Base-by-base conservation (phyloP, 2,797 vertebrate genomes). In the Mastacembelus armatus region DNA sequence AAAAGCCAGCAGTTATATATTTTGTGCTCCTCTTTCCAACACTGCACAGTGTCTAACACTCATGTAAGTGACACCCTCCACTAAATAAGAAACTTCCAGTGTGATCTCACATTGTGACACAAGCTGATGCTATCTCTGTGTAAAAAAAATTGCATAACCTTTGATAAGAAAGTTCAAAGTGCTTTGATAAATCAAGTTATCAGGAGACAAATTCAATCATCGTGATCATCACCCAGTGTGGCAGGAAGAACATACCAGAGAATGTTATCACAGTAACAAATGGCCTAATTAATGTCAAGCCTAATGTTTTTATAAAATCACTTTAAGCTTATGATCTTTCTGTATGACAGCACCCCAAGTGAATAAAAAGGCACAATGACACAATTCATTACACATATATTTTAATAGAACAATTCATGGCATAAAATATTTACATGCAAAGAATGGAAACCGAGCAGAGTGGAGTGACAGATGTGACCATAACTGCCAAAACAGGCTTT, bases 361-460 rank as follows among this genome's bases (percentile, higher is more conserved):
- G 40, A 79, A 79, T 59, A 69, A 69, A 79, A 80, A 73, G 49
- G 81, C 74, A 74, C 71, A 73, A 50, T 24, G 52, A 62, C 60
- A 66, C 49, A 40, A 64, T 86, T 63, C 82, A 76, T 87, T 74
- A 83, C 83, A 80, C 78, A 82, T 78, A 71, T 71, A 61, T 48
- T 90, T 91, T 90, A 91, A 86, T 90, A 81, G 85, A 82, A 87
- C 79, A 85, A 80, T 86, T 87, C 71, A 83, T 74, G 56, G 87
- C 81, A 85, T 91, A 76, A 92, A 90, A 91, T 90, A 90, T 92
- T 87, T 91, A 92, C 88, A 91, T 82, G 81, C 81, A 77, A 61
- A 81, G 70, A 85, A 80, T 71, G 78, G 67, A 78, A 79, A 71
- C 33, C 2, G 55, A 86, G 80, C 77, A 76, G 63, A 76, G 51